Conservation (phyloP, 2,888 invertebrate genomes). For the Mactromeris polynyma region DNA sequence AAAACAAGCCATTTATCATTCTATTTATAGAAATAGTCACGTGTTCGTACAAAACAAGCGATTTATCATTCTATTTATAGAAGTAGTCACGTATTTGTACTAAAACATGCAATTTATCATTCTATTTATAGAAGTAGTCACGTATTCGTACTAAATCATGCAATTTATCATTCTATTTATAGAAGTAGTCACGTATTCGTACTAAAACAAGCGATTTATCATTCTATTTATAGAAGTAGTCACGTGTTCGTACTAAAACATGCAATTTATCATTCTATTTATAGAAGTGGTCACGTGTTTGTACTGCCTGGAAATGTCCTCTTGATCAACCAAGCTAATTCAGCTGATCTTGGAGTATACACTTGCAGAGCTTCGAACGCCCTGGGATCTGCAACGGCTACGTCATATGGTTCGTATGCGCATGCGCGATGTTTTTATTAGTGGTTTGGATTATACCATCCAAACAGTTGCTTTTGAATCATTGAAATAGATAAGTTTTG, state of each 20-base stretch:
- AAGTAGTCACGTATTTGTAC: not conserved
- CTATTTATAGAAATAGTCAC: not conserved
- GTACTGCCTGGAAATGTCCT: slow-evolving; percentile 71
- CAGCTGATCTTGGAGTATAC: slow-evolving; percentile 65
- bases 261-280: not conserved
- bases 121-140: slow-evolving; percentile 56
- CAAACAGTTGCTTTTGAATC: no score
- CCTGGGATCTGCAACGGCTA: slow-evolving; percentile 55
- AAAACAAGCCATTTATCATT: not conserved
- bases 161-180: not conserved
- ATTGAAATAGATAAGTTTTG: no score
- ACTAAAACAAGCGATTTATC: no score
- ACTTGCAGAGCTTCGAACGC: slow-evolving; percentile 66
- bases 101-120: not conserved
- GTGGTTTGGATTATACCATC: no score
- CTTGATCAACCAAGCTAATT: slow-evolving; percentile 58
- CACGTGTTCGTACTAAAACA: slow-evolving; percentile 6
- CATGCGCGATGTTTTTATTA: not conserved
- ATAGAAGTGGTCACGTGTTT: slow-evolving; percentile 58
- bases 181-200: not conserved
- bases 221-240: not conserved
- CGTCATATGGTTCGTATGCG: slow-evolving; percentile 55
- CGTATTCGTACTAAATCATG: slow-evolving; percentile 9
- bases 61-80: not conserved
- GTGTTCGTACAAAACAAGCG: no score